phyloP scores from a whole-genome alignment of 1,140 invertebrate species.

The Listronotus bonariensis region DNA sequence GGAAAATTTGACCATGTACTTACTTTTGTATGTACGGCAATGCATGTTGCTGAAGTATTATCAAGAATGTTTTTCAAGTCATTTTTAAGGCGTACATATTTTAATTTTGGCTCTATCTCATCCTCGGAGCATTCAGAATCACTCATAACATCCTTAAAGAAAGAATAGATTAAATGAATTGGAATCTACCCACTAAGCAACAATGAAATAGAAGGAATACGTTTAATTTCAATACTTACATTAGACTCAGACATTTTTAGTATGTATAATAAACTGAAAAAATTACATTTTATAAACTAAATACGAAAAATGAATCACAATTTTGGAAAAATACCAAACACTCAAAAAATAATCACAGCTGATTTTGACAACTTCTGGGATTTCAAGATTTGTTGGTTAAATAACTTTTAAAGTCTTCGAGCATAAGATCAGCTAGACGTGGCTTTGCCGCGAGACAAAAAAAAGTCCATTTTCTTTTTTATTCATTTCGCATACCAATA shows the following conservation, averaged over 20 bases:
- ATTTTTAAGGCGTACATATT: constrained; percentile 87
- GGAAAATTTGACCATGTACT: constrained; percentile 8
- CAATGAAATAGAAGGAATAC: background rate
- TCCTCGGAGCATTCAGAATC: constrained; percentile 61
- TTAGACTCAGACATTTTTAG: background rate
- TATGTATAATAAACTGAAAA: background rate
- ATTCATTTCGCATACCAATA: too few species aligned
- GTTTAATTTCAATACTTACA: background rate
- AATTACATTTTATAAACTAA: constrained; percentile 6
- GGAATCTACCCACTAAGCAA: background rate
- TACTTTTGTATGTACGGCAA: constrained; percentile 91
- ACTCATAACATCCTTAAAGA: constrained; percentile 50
- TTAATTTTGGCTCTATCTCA: constrained; percentile 90
- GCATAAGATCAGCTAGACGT: too few species aligned
- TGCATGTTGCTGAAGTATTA: constrained; percentile 88
- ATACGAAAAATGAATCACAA: constrained; percentile 5
- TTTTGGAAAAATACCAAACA: background rate
- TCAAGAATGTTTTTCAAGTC: constrained; percentile 84
- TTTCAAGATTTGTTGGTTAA: background rate
- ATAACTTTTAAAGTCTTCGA: background rate
- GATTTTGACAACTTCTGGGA: background rate
- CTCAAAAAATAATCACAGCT: background rate
- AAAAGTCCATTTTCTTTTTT: too few species aligned
- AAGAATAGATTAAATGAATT: constrained; percentile 18
- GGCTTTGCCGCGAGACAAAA: too few species aligned